Conservation (phyloP, 2,113 vertebrate genomes). For the Gulo gulo region DNA sequence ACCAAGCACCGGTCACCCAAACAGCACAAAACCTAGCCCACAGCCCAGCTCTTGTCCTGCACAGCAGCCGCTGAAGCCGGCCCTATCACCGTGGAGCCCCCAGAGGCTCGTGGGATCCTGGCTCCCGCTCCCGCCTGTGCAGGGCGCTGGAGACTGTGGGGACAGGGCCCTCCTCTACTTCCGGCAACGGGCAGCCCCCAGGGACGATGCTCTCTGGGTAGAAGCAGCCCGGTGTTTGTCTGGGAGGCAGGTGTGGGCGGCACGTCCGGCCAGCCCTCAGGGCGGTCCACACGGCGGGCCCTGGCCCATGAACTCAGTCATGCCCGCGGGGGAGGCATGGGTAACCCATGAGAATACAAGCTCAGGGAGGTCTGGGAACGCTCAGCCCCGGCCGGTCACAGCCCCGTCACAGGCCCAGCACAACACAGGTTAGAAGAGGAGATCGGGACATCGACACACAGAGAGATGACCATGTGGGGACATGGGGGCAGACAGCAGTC, state of each 20-base stretch:
- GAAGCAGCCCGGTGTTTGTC: background rate
- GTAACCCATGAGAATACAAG: rapidly evolving
- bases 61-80: too few relatives aligned
- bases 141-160: background rate
- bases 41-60: too few relatives aligned
- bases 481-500: background rate
- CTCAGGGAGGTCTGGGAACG: background rate
- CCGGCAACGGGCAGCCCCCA: background rate
- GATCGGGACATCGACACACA: background rate
- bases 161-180: background rate
- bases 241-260: background rate
- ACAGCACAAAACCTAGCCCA: too few relatives aligned
- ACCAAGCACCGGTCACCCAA: too few relatives aligned
- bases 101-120: rapidly evolving
- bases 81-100: too few relatives aligned
- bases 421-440: too few relatives aligned
- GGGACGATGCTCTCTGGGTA: rapidly evolving
- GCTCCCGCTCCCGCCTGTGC: background rate
- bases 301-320: rapidly evolving
- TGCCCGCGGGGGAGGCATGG: rapidly evolving
- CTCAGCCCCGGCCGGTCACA: rapidly evolving
- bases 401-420: too few relatives aligned
- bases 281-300: rapidly evolving
- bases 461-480: rapidly evolving
- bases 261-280: rapidly evolving